Evolutionary conservation across 2,888 invertebrate species (phyloP), one percentile per base, ranked within the genome.

Genomic region (Periphyllus acericola): DNA sequence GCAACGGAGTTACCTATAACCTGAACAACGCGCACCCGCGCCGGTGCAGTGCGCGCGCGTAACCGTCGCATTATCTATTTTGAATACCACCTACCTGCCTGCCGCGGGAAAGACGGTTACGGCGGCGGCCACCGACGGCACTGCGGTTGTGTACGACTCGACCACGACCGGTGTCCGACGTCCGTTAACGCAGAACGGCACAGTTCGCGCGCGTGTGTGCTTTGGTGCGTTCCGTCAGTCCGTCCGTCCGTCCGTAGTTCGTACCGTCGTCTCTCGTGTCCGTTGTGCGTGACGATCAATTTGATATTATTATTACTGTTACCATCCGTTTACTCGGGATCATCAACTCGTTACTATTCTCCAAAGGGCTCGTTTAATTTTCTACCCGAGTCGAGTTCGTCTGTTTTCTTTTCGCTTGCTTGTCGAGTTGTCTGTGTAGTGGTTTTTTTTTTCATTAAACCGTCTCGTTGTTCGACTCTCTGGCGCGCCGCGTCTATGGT

Each of bases 71-170:
- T 84, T 76, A 75, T 75, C 68, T 75, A n/a, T 76, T 84, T 84
- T 75, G 19, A 82, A 82, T 78, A 85, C 68, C 52, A 9, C 29
- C 17, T 29, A 25, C 11, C 40, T 55, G 71, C 76, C 84, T 76
- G 84, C 75, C 40, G 60, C 55, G 68, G 68, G 29, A 36, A 40
- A 78, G 71, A 79, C 79, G 85, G 79, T 86, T 86, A 79, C 76
- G 29, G 68, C 68, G 60, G 55, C 52, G 72, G 75, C 55, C 46
- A 32, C 83, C 34, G n/a, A 34, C 72, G 25, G 52, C 55, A 68
- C 46, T 52, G 6, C 72, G 34, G 74, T 29, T 1, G 55, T 3
- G 34, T 11, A n/a, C 21, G 29, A 11, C 5, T 19, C 34, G 32
- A 17, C 74, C 60, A 17, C 75, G 34, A 32, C 68, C 85, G 85